Percentiles rank a stretch among this genome's conserved stretches.
Conservation (phyloP, 2,797 vertebrate species). For the Hemibagrus guttatus region DNA sequence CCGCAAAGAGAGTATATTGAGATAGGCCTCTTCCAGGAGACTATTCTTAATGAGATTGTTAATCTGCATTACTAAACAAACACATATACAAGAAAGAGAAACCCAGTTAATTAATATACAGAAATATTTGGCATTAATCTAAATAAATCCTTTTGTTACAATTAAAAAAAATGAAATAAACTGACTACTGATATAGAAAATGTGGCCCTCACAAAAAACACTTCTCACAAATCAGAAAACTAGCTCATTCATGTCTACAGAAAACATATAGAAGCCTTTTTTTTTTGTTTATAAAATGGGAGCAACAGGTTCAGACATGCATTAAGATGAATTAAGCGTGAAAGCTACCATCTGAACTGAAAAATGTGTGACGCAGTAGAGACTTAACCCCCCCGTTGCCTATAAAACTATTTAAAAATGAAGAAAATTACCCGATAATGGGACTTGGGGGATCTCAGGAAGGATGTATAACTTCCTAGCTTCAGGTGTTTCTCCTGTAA, state of each 20-base stretch:
- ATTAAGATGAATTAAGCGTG: not conserved
- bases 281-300: not conserved
- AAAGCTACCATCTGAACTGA: not conserved
- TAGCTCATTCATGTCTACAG: not conserved
- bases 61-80: conserved; percentile 86
- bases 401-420: not conserved
- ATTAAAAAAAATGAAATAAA: not conserved
- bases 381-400: not conserved
- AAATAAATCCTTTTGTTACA: not conserved
- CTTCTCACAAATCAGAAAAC: not conserved
- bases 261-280: not conserved
- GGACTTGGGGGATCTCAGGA: conserved; percentile 68
- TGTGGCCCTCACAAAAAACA: not conserved
- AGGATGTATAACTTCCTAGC: conserved; percentile 58
- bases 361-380: not conserved
- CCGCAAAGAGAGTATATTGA: conserved; percentile 79
- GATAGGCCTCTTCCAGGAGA: conserved; percentile 82
- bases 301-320: not conserved
- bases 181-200: not conserved
- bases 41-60: conserved; percentile 82
- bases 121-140: not conserved
- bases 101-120: not conserved
- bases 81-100: not conserved
- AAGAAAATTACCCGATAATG: conserved; percentile 70
- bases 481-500: conserved; percentile 50